phyloP scores from a whole-genome alignment of 2,888 invertebrate genomes.

The Salticus scenicus region DNA sequence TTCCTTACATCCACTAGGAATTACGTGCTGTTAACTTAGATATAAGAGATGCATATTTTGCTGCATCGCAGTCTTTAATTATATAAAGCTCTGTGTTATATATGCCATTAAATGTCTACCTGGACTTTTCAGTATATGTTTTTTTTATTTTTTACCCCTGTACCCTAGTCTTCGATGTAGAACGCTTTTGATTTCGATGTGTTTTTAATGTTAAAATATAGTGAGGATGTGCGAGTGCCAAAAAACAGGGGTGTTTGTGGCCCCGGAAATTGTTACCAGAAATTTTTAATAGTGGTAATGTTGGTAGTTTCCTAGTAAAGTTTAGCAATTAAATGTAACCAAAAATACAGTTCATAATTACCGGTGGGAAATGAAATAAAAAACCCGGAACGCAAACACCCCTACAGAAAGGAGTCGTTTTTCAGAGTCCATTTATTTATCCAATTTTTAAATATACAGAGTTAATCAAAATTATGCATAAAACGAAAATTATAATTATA shows the following conservation, averaged over 20 bases:
- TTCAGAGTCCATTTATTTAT: constrained; percentile 41
- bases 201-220: constrained; percentile 68
- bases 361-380: no score
- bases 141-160: constrained; percentile 50
- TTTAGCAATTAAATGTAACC: no score
- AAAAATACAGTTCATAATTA: no score
- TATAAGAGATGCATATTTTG: constrained; percentile 64
- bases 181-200: constrained; percentile 53
- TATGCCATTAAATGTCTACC: constrained; percentile 67
- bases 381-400: no score
- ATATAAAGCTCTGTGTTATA: constrained; percentile 60
- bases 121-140: constrained; percentile 49
- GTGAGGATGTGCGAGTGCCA: constrained; percentile 65
- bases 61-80: constrained; percentile 65
- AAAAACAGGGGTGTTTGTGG: no score
- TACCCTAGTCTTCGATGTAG: constrained; percentile 59
- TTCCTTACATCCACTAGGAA: constrained; percentile 48
- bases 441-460: constrained; percentile 26
- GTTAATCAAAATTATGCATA: constrained; percentile 61
- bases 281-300: no score
- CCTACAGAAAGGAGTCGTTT: constrained; percentile 29
- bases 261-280: no score
- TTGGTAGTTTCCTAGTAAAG: no score
- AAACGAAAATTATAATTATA: constrained; percentile 5
- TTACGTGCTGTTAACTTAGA: constrained; percentile 61